phyloP scores from a whole-genome alignment of 2,113 vertebrate genomes.

The Sceloporus undulatus region DNA sequence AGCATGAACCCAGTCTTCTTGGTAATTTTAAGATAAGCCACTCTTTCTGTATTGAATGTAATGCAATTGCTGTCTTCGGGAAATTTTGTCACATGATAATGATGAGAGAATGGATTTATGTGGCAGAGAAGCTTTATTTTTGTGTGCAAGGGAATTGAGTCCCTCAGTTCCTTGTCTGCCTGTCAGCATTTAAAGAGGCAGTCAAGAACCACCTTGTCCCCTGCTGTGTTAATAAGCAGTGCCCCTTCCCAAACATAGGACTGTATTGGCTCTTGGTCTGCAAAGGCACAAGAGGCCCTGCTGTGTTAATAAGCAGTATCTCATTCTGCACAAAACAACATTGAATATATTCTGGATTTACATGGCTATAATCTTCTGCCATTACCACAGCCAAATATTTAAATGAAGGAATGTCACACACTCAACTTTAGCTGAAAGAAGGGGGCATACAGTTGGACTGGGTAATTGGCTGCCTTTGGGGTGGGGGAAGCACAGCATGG shows the following conservation, averaged over 20 bases:
- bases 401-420: neutral
- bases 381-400: neutral
- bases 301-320: slow-evolving; percentile 21
- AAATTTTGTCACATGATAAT: slow-evolving; percentile 27
- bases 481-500: neutral
- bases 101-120: neutral
- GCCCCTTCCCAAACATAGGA: neutral
- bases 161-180: neutral
- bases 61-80: neutral
- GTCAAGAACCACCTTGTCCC: neutral
- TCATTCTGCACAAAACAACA: slow-evolving; percentile 4
- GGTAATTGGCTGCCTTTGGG: neutral
- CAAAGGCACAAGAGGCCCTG: neutral
- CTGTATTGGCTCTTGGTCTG: neutral
- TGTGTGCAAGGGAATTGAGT: neutral
- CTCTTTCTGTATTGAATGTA: neutral
- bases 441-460: neutral
- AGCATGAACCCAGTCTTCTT: neutral
- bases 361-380: slow-evolving; percentile 18
- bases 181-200: neutral
- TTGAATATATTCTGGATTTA: slow-evolving; percentile 13
- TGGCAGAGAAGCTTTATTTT: slow-evolving; percentile 1
- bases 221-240: slow-evolving; percentile 22
- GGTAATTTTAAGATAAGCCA: neutral
- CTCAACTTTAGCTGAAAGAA: too few species aligned